These are phyloP conservation scores for Fringilla coelebs DNA, from an alignment of 2,797 vertebrate species.

Conservation along the genomic window DNA sequence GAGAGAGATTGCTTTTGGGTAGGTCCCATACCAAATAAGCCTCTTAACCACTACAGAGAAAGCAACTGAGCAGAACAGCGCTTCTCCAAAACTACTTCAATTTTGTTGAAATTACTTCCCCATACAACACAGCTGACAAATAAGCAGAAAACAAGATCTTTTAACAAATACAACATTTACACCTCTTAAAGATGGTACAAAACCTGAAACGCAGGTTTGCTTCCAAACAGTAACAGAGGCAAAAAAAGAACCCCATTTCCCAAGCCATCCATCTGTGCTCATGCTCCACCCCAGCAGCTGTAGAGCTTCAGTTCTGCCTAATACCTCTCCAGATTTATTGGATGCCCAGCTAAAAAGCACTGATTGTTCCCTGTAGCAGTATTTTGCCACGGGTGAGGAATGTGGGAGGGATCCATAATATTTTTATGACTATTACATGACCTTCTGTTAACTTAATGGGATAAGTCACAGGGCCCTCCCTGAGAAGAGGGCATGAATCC, in stretches of 20 bases:
- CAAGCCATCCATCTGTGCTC: not conserved
- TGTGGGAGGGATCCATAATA: conserved; percentile 40
- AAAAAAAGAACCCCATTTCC: not conserved
- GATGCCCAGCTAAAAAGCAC: conserved; percentile 18
- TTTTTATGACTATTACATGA: conserved; percentile 53
- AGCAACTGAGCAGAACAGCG: not conserved
- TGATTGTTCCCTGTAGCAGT: conserved; percentile 6
- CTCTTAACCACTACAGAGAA: not conserved
- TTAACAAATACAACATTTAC: not conserved
- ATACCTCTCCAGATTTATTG: conserved; percentile 39
- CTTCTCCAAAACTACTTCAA: not conserved
- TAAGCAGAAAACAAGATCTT: not conserved
- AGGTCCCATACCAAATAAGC: not conserved
- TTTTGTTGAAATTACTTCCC: not conserved
- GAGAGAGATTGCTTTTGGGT: not conserved
- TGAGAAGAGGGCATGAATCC: not conserved
- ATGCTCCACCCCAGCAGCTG: not conserved
- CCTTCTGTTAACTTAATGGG: conserved; percentile 30
- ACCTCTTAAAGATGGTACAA: not conserved
- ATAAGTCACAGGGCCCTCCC: not conserved
- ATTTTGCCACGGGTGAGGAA: conserved; percentile 39
- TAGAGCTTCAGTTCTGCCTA: conserved; percentile 28
- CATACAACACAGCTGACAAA: not conserved
- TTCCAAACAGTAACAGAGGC: not conserved
- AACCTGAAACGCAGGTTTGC: not conserved